A percentile compares a stretch with the other conserved stretches of the same genome.
phyloP scores from a whole-genome alignment of 2,888 invertebrate species.

The Siphlonurus alternatus region DNA sequence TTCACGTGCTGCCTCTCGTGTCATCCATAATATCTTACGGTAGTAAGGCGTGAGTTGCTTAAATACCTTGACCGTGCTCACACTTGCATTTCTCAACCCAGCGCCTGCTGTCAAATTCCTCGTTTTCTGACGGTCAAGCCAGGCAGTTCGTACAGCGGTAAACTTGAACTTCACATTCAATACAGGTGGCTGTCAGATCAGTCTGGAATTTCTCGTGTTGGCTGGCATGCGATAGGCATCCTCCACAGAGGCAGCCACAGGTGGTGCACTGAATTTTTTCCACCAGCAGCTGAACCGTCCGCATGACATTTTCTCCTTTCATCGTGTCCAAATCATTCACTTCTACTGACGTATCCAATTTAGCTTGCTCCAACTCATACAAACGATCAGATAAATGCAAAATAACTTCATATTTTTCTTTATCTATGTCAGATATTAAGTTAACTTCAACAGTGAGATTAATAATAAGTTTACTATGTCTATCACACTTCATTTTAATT shows the following conservation, averaged over 20 bases:
- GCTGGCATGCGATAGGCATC: not conserved
- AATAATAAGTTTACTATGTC: no score
- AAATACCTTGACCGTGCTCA: not conserved
- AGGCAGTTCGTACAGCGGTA: not conserved
- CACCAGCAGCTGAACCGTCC: not conserved
- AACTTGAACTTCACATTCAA: not conserved
- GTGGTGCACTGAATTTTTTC: not conserved
- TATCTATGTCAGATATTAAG: no score
- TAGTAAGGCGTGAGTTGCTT: not conserved
- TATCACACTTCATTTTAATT: no score
- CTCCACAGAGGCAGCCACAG: not conserved
- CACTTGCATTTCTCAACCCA: not conserved
- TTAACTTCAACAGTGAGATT: no score
- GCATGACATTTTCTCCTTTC: not conserved
- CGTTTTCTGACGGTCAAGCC: not conserved
- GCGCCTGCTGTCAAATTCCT: not conserved
- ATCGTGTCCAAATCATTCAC: not conserved
- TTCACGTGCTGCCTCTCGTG: no score
- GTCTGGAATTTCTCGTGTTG: not conserved
- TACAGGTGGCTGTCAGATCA: not conserved
- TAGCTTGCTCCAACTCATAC: no score
- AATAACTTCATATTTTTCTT: no score
- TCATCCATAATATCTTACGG: no score
- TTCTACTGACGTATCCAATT: no score
- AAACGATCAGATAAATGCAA: no score